phyloP scores from a whole-genome alignment of 2,113 vertebrate genomes.

The Cottus gobio region DNA sequence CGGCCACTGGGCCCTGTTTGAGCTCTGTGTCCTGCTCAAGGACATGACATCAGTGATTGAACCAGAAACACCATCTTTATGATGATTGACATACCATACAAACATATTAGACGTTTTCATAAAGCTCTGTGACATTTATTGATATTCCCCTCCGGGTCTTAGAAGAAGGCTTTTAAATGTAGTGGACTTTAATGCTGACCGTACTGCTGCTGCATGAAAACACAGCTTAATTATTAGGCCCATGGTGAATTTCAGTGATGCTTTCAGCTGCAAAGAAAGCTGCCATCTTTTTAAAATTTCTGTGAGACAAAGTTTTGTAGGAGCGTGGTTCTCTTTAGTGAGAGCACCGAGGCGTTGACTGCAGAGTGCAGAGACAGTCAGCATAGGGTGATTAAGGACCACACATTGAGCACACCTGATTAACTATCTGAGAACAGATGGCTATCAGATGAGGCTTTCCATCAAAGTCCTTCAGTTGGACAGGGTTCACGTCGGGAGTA shows the following conservation, averaged over 20 bases:
- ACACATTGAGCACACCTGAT: conserved; percentile 65
- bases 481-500: conserved; percentile 60
- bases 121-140: not conserved
- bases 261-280: conserved; percentile 1
- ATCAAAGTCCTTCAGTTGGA: conserved; percentile 68
- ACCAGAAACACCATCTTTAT: not conserved
- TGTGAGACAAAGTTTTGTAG: conserved; percentile 8
- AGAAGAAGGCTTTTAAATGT: not conserved
- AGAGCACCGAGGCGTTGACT: not conserved
- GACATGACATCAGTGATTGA: not conserved
- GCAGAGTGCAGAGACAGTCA: conserved; percentile 37
- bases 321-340: not conserved
- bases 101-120: not conserved
- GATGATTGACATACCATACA: not conserved
- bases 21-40: conserved; percentile 10
- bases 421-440: conserved; percentile 76
- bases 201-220: not conserved
- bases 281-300: not conserved
- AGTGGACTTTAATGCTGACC: not conserved
- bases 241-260: not conserved
- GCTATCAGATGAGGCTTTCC: conserved; percentile 75
- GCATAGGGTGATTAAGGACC: conserved; percentile 67
- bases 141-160: not conserved
- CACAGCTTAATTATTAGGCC: not conserved
- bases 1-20: not conserved